phyloP scores from a whole-genome alignment of 1,140 invertebrate species.

The Platyura marginata region DNA sequence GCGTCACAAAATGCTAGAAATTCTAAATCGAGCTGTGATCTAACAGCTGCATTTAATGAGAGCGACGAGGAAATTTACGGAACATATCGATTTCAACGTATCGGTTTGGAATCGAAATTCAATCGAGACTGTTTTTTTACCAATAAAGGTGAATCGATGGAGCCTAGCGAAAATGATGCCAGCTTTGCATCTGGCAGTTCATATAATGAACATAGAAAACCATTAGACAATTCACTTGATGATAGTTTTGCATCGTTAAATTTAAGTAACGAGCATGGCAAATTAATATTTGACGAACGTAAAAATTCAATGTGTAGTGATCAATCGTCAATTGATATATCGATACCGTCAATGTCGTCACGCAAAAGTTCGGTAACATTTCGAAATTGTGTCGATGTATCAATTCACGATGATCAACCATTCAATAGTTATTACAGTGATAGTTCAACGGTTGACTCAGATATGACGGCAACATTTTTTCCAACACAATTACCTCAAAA shows the following conservation, averaged over 20 bases:
- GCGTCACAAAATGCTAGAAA: constrained; percentile 11
- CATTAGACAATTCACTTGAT: not conserved
- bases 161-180: not conserved
- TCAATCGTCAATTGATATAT: constrained; percentile 9
- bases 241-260: constrained; percentile 4
- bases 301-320: constrained; percentile 7
- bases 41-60: constrained; percentile 18
- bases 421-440: not conserved
- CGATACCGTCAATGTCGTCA: constrained; percentile 1
- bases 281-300: constrained; percentile 5
- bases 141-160: not conserved
- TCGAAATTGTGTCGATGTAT: not conserved
- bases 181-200: not conserved
- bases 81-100: constrained; percentile 15
- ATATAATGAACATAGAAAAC: not conserved
- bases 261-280: not conserved
- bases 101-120: constrained; percentile 19
- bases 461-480: not conserved
- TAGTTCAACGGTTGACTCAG: not conserved
- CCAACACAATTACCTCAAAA: not conserved
- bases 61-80: constrained; percentile 8
- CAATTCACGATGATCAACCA: not conserved
- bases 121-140: constrained; percentile 18
- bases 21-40: constrained; percentile 22
- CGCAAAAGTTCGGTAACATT: constrained; percentile 5